Percentiles rank a stretch among this genome's conserved stretches.
Evolutionary conservation across 92 coral and sea anemone species (phyloP).

Genomic region (Chrysogorgia sp.): DNA sequence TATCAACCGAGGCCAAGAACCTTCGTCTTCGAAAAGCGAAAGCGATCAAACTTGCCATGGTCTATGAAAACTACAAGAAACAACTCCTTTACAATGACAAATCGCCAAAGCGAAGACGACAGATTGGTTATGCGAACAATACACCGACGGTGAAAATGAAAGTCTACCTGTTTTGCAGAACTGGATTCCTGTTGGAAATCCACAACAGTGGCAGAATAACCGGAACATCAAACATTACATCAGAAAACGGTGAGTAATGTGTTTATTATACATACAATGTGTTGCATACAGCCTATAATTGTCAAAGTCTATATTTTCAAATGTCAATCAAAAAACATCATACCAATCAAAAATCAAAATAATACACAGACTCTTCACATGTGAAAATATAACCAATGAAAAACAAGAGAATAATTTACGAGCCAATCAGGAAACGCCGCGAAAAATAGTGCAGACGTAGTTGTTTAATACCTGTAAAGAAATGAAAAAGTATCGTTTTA

Average conservation of each 20-base stretch:
- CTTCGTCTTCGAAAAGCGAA: not conserved
- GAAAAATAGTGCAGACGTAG: no score
- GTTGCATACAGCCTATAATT: no score
- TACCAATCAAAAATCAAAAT: not conserved
- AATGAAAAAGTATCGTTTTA: no score
- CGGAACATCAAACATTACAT: slow-evolving; percentile 18
- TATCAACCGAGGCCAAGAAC: not conserved
- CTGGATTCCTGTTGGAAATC: slow-evolving; percentile 34
- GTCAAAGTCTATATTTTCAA: no score
- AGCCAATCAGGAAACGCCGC: no score
- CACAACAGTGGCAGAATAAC: not conserved
- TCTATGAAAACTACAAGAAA: not conserved
- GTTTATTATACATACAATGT: no score
- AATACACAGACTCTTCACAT: no score
- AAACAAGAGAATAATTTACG: no score
- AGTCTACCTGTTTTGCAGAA: slow-evolving; percentile 27
- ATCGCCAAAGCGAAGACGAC: slow-evolving; percentile 5
- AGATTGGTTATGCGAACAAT: not conserved
- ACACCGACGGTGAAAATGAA: slow-evolving; percentile 20
- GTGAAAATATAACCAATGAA: no score
- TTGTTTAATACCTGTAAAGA: no score
- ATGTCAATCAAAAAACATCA: not conserved
- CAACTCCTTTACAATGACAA: not conserved
- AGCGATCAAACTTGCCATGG: not conserved
- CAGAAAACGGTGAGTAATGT: slow-evolving; percentile 8